Conservation (phyloP, 2,888 invertebrate species). For the Noctuana brunneofusca region DNA sequence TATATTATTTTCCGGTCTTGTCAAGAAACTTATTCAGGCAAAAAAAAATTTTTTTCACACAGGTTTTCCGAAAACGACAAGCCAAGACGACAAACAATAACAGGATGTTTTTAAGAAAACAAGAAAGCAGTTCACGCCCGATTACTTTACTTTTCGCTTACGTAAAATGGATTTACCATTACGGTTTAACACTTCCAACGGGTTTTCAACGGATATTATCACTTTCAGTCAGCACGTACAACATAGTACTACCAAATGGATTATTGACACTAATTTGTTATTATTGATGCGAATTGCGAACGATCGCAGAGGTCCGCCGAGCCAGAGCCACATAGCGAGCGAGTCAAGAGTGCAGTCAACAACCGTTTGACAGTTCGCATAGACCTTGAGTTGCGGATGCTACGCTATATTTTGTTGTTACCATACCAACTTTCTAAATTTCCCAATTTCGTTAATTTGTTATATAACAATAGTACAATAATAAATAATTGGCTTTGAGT, state of each 20-base stretch:
- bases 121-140: slow-evolving; percentile 35
- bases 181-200: slow-evolving; percentile 9
- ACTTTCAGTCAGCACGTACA: slow-evolving; percentile 29
- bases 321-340: slow-evolving; percentile 2
- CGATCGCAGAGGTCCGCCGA: slow-evolving; percentile 31
- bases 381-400: slow-evolving; percentile 44
- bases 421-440: slow-evolving; percentile 33
- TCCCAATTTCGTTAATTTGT: not conserved
- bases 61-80: slow-evolving; percentile 16
- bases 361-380: slow-evolving; percentile 70
- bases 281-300: slow-evolving; percentile 38
- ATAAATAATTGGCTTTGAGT: no score
- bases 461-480: no score
- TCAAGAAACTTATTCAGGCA: not conserved
- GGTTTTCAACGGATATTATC: slow-evolving; percentile 28
- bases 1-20: no score
- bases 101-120: slow-evolving; percentile 39
- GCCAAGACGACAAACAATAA: slow-evolving; percentile 21
- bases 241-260: slow-evolving; percentile 29
- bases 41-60: not conserved
- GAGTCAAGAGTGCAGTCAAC: slow-evolving; percentile 58
- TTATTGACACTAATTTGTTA: slow-evolving; percentile 44
- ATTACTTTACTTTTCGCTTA: slow-evolving; percentile 32
- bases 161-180: slow-evolving; percentile 21
- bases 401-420: slow-evolving; percentile 55